Evolutionary conservation across 2,888 invertebrate species (phyloP).

Genomic region (Fragum sueziense): DNA sequence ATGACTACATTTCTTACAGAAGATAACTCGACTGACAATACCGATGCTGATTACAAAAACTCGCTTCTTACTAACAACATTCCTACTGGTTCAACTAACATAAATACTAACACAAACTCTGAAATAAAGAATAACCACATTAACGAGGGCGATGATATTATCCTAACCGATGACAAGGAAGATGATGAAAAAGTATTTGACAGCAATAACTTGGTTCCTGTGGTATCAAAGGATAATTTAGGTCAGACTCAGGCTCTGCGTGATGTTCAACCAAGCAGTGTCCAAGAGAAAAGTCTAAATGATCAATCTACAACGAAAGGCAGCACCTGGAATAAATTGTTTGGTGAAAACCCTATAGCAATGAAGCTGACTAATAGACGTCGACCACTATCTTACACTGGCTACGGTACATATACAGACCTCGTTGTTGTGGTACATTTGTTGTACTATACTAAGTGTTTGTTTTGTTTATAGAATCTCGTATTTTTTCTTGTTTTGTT

Average conservation of each 20-base stretch:
- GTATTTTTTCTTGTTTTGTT: background rate
- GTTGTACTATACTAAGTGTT: no score
- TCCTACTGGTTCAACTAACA: slow-evolving; percentile 24
- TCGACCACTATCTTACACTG: slow-evolving; percentile 42
- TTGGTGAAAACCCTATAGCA: slow-evolving; percentile 42
- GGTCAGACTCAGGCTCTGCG: background rate
- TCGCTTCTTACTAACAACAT: slow-evolving; percentile 48
- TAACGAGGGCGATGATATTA: background rate
- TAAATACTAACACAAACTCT: slow-evolving; percentile 18
- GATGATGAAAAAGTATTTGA: background rate
- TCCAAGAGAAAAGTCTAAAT: background rate
- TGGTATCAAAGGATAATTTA: background rate
- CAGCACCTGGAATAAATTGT: background rate
- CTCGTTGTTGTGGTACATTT: background rate
- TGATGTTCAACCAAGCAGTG: background rate
- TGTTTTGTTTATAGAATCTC: no score
- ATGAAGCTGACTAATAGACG: slow-evolving; percentile 46
- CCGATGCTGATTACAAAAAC: slow-evolving; percentile 16
- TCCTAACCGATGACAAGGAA: background rate
- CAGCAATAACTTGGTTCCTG: background rate
- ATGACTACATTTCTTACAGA: slow-evolving; percentile 12
- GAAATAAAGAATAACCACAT: background rate
- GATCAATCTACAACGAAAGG: slow-evolving; percentile 6
- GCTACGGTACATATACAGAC: background rate
- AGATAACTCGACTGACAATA: slow-evolving; percentile 23